phyloP scores from a whole-genome alignment of 2,888 invertebrate species.

The Temnothorax unifasciatus region DNA sequence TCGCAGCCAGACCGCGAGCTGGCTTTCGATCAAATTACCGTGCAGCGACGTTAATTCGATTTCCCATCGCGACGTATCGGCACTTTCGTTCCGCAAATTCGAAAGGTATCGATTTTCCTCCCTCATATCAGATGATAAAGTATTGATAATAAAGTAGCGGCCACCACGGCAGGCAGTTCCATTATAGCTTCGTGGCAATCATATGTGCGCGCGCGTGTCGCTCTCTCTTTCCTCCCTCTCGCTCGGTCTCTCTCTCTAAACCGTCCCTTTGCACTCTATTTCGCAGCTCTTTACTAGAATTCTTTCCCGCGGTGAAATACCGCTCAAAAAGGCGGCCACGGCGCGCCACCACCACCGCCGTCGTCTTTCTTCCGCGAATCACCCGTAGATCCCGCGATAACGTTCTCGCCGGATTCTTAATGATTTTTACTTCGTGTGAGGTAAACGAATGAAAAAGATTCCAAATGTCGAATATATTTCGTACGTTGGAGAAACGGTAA shows the following conservation, averaged over 20 bases:
- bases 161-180: conserved; percentile 31
- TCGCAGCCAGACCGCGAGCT: background rate
- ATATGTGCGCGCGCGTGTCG: conserved; percentile 7
- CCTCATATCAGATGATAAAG: conserved; percentile 41
- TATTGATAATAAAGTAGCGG: conserved; percentile 51
- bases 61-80: conserved; percentile 6
- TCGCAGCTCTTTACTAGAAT: conserved; percentile 63
- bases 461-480: background rate
- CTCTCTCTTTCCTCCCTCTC: background rate
- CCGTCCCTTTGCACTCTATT: conserved; percentile 65
- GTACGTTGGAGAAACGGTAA: background rate
- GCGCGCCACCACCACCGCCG: background rate
- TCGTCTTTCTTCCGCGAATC: conserved; percentile 55
- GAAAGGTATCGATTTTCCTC: conserved; percentile 34
- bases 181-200: conserved; percentile 26
- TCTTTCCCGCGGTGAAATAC: conserved; percentile 56
- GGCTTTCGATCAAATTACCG: background rate
- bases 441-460: background rate
- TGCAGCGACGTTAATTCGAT: conserved; percentile 21
- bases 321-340: conserved; percentile 52
- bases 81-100: conserved; percentile 9
- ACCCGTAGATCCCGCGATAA: conserved; percentile 60
- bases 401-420: conserved; percentile 53
- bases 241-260: conserved; percentile 18
- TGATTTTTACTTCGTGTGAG: conserved; percentile 43